Conservation (phyloP, 64 coral and sea anemone species). For the Pocillopora damicornis region DNA sequence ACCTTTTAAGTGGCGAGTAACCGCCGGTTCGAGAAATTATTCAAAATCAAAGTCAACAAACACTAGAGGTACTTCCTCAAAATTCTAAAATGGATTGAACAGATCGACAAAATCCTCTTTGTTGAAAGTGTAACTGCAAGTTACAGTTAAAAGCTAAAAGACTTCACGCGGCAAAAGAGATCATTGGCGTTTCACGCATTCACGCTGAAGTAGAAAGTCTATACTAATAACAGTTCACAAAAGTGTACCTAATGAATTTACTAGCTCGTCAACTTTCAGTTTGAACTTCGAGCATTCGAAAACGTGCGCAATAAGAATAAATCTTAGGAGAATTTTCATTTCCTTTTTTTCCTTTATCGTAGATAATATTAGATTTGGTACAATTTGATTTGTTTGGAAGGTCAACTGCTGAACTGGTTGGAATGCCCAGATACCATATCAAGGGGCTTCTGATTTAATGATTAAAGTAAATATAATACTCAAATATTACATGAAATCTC, state of each 20-base stretch:
- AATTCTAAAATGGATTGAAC: neutral
- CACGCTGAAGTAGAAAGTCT: constrained; percentile 38
- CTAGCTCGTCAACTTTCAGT: neutral
- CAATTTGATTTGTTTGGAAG: constrained; percentile 60
- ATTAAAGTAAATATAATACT: constrained; percentile 94
- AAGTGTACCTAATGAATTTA: constrained; percentile 30
- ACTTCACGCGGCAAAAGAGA: constrained; percentile 14
- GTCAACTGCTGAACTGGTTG: constrained; percentile 37
- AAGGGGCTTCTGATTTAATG: constrained; percentile 66
- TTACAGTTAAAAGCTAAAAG: constrained; percentile 19
- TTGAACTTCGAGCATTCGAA: constrained; percentile 14
- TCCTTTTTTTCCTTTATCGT: constrained; percentile 23
- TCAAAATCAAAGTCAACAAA: constrained; percentile 36
- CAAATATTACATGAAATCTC: constrained; percentile 73
- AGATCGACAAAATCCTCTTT: constrained; percentile 6
- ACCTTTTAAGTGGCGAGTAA: constrained; percentile 12
- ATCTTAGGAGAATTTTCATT: constrained; percentile 17
- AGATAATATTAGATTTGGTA: constrained; percentile 64
- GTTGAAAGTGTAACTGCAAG: constrained; percentile 7
- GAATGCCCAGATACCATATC: constrained; percentile 22
- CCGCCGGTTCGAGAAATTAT: neutral
- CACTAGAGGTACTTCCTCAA: neutral
- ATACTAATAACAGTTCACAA: constrained; percentile 48
- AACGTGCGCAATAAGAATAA: constrained; percentile 54
- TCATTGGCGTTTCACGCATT: constrained; percentile 73